Evolutionary conservation across 2,888 invertebrate species (phyloP), one percentile per base, ranked within the genome.

Genomic region (Dorcus parallelipipedus): DNA sequence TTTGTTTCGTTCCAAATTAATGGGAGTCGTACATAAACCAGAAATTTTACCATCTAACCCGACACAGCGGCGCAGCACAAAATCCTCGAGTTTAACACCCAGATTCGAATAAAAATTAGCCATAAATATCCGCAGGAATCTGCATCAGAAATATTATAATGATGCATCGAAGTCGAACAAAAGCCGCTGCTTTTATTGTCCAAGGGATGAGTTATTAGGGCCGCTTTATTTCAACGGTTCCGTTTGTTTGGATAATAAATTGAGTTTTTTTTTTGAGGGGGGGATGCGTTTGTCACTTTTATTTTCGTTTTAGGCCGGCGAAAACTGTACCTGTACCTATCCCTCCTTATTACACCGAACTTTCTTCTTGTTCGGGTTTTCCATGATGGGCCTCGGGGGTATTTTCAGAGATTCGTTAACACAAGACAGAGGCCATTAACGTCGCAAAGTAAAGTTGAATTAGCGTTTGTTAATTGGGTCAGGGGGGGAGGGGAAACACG

Each of bases 181-280:
- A 60, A 66, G 67, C 64, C 14, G 65, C 26, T 26, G 26, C 26
- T 67, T 69, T 69, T 68, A 64, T 66, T 63, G 65, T 63, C 63
- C 62, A 58, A 65, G 61, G 62, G 63, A 71, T 71, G 70, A 71
- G 65, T 71, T 71, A 71, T 70, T 65, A 65, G 67, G 65, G 66
- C 7, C 26, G 26, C 64, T 65, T 65, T 61, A 63, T 65, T 61
- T 61, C 56, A 48, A 40, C 50, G 56, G 54, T 48, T 56, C 54
- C 59, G 64, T 62, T 71, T 70, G 69, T 68, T 69, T 67, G 67
- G 69, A 72, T 73, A 72, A 74, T 72, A 73, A 73, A 74, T 73
- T 66, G 70, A 64, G 65, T 64, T 68, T 72, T 73, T 71, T 71
- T 33, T 33, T 33, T 1, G 14, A 14, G 14, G 5, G 5, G 6